Evolutionary conservation across 2,797 vertebrate genomes (phyloP), one percentile per base, ranked within the genome.

Genomic region (Stomatorhinus walkeri): DNA sequence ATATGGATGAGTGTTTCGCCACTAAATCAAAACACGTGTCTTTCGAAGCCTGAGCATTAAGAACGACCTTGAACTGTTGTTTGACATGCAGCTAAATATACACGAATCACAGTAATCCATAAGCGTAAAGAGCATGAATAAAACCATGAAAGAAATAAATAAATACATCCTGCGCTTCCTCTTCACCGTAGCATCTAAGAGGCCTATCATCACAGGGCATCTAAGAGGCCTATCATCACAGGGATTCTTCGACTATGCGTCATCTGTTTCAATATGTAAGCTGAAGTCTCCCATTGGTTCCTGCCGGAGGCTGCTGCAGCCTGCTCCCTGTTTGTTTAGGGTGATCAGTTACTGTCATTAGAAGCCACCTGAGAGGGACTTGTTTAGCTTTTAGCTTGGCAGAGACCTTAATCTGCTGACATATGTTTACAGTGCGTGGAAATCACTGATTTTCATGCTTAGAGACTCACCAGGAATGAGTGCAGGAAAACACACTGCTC

Each of bases 401-500:
- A 79, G 72, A 79, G 72, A 79, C 72, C 24, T 43, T 79, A 79
- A 79, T 79, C 72, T 79, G 72, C 72, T 40, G 72, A 79, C 72
- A 79, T 43, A 79, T 79, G 72, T 79, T 79, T 79, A 43, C 72
- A 79, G 72, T 43, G 32, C 16, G 19, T 79, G 72, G 40, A 79
- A 43, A 79, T 16, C 32, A 79, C 72, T 43, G 72, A 43, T 79
- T 43, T 43, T 79, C 72, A 79, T 8, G 36, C 72, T 79, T 43
- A 40, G 72, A 43, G 72, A 19, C 40, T 79, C 72, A 79, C 72
- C 72, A 43, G 72, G 6, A 40, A 40, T 19, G 36, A 43, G 6
- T 43, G 72, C 36, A 43, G 14, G 72, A 79, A 19, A n/a, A n/a
- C 36, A n/a, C 32, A 40, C 6, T 2, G 12, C 16, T 19, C 40